Evolutionary conservation across 1,140 invertebrate genomes (phyloP).

Genomic region (Magallana gigas): DNA sequence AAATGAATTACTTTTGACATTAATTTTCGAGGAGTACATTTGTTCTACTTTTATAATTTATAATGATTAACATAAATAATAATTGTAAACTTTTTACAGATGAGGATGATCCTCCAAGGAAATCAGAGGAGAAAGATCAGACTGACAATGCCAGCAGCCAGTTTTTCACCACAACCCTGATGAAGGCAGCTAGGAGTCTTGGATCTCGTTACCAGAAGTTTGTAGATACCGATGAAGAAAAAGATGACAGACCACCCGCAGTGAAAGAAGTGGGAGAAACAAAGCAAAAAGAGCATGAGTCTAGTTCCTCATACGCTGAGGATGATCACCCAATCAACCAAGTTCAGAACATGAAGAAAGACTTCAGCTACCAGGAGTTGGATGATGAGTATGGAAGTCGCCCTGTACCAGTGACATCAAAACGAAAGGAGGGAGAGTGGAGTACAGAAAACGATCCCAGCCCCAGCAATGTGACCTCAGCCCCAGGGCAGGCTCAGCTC

Average conservation of each 20-base stretch:
- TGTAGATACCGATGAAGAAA: constrained; percentile 64
- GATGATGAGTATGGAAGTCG: constrained; percentile 78
- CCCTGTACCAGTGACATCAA: constrained; percentile 62
- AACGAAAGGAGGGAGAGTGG: constrained; percentile 40
- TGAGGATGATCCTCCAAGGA: not conserved
- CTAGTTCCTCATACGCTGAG: constrained; percentile 73
- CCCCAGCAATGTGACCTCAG: constrained; percentile 23
- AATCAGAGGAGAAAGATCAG: constrained; percentile 5
- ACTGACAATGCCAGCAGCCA: constrained; percentile 43
- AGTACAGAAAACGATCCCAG: constrained; percentile 18
- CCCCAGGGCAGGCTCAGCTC: constrained; percentile 22
- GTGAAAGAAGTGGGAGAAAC: constrained; percentile 60
- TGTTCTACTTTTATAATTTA: no score
- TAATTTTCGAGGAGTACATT: no score
- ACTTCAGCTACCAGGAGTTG: constrained; percentile 76
- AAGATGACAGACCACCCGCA: constrained; percentile 48
- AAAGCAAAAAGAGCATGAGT: constrained; percentile 58
- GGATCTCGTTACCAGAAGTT: constrained; percentile 73
- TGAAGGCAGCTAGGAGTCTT: constrained; percentile 69
- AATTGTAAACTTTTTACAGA: not conserved
- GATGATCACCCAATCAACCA: constrained; percentile 68
- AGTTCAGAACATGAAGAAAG: constrained; percentile 57
- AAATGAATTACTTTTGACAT: no score
- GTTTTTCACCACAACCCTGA: constrained; percentile 65
- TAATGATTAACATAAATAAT: no score